Conservation (phyloP, 2,797 vertebrate species). For the Sphaeramia orbicularis region DNA sequence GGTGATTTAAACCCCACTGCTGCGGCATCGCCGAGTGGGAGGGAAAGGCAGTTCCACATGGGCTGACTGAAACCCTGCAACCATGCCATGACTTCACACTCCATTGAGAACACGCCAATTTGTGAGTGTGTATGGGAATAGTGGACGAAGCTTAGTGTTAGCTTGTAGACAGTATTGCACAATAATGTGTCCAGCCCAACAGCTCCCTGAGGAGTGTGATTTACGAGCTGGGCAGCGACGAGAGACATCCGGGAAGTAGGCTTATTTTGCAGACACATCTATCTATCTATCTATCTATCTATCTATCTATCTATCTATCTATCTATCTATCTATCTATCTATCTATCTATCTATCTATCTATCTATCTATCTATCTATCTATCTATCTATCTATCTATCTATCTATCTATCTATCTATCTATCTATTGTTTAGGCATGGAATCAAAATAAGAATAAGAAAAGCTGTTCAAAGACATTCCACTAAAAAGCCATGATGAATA, state of each 20-base stretch:
- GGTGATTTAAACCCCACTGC: conserved; percentile 48
- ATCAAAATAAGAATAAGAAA: conserved; percentile 35
- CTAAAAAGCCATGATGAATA: conserved; percentile 71
- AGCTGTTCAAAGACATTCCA: conserved; percentile 76
- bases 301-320: not conserved
- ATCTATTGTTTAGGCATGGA: conserved; percentile 3
- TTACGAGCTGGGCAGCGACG: conserved; percentile 57
- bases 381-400: not conserved
- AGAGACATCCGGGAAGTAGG: conserved; percentile 48
- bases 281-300: not conserved
- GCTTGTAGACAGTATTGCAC: conserved; percentile 63
- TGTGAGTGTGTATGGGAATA: conserved; percentile 37
- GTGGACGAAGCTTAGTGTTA: conserved; percentile 44
- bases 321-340: not conserved
- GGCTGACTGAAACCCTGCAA: conserved; percentile 38
- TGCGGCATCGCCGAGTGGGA: conserved; percentile 32
- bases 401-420: not conserved
- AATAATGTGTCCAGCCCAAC: conserved; percentile 53
- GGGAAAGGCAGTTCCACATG: conserved; percentile 55
- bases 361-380: not conserved
- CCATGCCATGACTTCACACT: conserved; percentile 70
- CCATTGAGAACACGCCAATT: conserved; percentile 43
- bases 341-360: conserved; percentile 14
- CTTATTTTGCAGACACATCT: conserved; percentile 33
- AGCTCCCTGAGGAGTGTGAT: conserved; percentile 62